A percentile compares a stretch with the other conserved stretches of the same genome.
These are phyloP conservation scores for Hirundo rustica DNA, from an alignment of 2,797 vertebrate genomes.

Conservation along the genomic window DNA sequence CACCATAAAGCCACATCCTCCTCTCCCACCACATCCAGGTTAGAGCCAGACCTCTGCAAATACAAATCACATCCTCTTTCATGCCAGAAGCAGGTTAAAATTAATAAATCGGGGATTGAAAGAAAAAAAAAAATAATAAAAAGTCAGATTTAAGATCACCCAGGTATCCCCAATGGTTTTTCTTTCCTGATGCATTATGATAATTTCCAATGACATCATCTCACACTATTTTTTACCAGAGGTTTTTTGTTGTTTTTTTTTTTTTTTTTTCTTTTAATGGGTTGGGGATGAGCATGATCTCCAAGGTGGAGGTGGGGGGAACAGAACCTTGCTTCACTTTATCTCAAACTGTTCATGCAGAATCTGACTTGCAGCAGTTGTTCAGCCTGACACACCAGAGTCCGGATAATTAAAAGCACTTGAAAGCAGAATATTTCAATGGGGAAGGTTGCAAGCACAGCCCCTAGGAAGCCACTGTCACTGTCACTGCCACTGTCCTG, in stretches of 20 bases:
- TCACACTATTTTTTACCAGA: slow-evolving; percentile 27
- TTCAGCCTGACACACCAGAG: background rate
- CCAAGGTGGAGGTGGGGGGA: background rate
- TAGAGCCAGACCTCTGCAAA: background rate
- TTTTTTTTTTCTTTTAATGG: background rate
- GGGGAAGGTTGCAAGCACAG: background rate
- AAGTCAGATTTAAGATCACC: slow-evolving; percentile 23
- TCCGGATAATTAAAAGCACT: background rate
- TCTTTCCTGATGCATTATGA: slow-evolving; percentile 48
- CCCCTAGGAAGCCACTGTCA: background rate
- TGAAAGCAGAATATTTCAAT: background rate
- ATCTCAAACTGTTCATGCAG: background rate
- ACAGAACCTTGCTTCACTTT: background rate
- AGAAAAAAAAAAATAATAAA: background rate
- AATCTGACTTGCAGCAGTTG: background rate
- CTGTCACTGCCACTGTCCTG: background rate
- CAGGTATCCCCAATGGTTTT: slow-evolving; percentile 6
- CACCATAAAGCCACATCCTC: accelerated
- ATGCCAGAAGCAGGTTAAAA: slow-evolving; percentile 23
- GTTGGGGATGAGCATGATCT: background rate
- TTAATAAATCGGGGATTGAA: background rate
- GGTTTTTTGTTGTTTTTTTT: background rate
- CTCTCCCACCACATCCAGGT: background rate
- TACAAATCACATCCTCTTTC: background rate
- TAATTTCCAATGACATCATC: slow-evolving; percentile 53